Evolutionary conservation across 2,888 invertebrate species (phyloP).

Genomic region (Tipula lateralis): DNA sequence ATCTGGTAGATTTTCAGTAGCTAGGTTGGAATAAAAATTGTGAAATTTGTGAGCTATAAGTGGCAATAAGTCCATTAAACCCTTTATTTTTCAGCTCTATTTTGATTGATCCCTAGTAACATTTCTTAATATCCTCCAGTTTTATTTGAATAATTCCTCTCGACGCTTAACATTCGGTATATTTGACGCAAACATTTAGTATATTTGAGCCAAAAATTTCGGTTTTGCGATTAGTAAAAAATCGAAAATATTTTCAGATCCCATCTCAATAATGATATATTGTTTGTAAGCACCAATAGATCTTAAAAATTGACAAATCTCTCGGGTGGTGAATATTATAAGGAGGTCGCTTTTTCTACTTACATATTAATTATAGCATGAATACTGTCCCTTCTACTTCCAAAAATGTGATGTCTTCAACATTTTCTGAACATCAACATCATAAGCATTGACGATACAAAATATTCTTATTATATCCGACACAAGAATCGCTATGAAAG

Average conservation of each 20-base stretch:
- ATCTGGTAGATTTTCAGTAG: background rate
- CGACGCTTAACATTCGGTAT: no score
- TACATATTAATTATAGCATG: background rate
- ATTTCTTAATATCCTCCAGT: no score
- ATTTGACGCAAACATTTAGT: background rate
- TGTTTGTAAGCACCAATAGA: background rate
- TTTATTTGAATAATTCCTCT: no score
- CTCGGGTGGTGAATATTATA: background rate
- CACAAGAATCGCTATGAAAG: background rate
- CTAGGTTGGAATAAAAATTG: background rate
- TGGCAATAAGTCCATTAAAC: background rate
- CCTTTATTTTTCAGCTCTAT: background rate
- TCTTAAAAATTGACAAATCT: background rate
- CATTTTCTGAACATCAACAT: background rate
- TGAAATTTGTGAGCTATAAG: background rate
- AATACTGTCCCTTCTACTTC: background rate
- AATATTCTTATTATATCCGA: background rate
- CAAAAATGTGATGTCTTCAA: background rate
- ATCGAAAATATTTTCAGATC: background rate
- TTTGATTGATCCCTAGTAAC: no score
- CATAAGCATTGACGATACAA: background rate
- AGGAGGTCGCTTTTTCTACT: background rate
- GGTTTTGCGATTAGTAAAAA: background rate
- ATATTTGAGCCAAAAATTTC: background rate
- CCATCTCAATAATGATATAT: background rate